These are phyloP conservation scores for Charina bottae DNA, from an alignment of 2,113 vertebrate species.

Conservation along the genomic window DNA sequence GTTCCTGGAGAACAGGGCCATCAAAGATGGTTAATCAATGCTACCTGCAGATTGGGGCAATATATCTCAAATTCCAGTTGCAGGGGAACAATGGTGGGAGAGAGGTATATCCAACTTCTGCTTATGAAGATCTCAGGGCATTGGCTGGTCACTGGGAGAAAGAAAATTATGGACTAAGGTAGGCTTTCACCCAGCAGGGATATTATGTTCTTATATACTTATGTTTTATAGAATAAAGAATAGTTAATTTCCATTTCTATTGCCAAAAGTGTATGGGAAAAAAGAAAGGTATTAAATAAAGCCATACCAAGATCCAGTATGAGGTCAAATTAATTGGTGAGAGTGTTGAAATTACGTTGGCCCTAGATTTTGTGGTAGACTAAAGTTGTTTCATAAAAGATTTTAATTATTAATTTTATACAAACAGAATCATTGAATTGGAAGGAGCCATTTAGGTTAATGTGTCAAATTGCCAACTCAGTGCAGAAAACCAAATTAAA, in stretches of 20 bases:
- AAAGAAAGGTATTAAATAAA: background rate
- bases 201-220: background rate
- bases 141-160: background rate
- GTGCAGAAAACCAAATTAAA: background rate
- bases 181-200: background rate
- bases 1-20: background rate
- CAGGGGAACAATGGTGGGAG: background rate
- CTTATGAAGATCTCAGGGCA: background rate
- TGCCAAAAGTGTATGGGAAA: background rate
- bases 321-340: background rate
- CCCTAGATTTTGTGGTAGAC: background rate
- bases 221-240: background rate
- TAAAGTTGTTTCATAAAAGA: background rate
- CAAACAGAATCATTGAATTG: background rate
- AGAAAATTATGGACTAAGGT: background rate
- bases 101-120: background rate
- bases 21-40: background rate
- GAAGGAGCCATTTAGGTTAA: background rate
- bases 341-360: background rate
- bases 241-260: background rate
- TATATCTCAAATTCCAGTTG: background rate
- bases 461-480: background rate
- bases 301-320: background rate
- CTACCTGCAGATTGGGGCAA: background rate
- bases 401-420: background rate